Percentiles rank a stretch among this genome's conserved stretches.
Conservation (phyloP, 2,113 vertebrate species). For the Cepphus grylle region DNA sequence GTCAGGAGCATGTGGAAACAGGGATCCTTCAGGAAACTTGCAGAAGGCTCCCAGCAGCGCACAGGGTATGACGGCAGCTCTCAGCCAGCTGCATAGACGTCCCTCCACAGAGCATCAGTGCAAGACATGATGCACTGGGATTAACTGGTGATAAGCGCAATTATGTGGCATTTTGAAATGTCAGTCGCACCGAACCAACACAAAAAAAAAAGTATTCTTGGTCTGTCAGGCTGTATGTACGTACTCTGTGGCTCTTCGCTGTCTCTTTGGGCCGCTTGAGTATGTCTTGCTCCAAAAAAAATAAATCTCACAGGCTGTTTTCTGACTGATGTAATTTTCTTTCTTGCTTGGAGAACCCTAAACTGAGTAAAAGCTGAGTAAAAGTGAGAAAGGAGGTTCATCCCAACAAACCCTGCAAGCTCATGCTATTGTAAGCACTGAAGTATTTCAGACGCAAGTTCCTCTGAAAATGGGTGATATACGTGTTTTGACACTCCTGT, state of each 20-base stretch:
- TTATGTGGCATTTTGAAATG: background rate
- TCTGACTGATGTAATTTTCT: background rate
- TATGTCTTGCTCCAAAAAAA: background rate
- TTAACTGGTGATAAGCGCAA: background rate
- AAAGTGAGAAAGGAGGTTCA: background rate
- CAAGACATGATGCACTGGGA: background rate
- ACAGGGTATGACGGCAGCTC: background rate
- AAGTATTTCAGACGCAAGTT: conserved; percentile 11
- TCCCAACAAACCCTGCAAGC: background rate
- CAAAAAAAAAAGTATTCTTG: background rate
- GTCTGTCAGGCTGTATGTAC: background rate
- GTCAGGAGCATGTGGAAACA: background rate
- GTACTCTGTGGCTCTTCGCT: background rate
- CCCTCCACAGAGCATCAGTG: background rate
- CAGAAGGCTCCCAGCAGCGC: background rate
- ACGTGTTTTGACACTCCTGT: conserved; percentile 43
- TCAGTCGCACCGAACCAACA: background rate
- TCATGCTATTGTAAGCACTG: background rate
- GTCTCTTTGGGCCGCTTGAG: background rate
- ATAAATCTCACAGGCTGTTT: background rate
- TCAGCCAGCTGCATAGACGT: background rate
- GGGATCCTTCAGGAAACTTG: background rate
- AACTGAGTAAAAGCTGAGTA: background rate
- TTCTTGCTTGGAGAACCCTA: background rate
- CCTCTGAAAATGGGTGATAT: background rate